Evolutionary conservation across 2,113 vertebrate genomes (phyloP).

Genomic region (Cryptomyrus ogoouensis): DNA sequence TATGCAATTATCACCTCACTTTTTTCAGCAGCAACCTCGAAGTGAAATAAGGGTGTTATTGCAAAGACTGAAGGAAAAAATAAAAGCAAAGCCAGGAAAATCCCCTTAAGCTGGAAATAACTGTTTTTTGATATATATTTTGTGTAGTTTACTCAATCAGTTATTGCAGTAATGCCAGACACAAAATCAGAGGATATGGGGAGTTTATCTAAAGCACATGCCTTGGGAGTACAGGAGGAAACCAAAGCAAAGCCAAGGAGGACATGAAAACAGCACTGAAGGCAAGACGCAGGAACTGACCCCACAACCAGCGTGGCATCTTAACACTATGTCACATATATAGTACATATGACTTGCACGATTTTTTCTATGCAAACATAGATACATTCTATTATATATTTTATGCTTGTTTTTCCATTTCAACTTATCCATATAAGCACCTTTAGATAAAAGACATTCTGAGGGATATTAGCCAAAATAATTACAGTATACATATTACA

Average conservation of each 20-base stretch:
- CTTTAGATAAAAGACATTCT: not conserved
- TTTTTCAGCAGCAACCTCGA: constrained; percentile 64
- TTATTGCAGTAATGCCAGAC: not conserved
- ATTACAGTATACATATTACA: no score
- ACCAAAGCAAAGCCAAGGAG: not conserved
- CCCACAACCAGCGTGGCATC: not conserved
- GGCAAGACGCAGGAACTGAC: not conserved
- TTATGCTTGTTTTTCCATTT: not conserved
- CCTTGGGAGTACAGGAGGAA: not conserved
- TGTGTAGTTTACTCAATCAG: not conserved
- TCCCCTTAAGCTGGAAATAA: not conserved
- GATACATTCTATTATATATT: not conserved
- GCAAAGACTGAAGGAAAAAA: constrained; percentile 32
- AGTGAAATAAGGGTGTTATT: constrained; percentile 48
- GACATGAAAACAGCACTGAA: not conserved
- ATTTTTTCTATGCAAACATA: not conserved
- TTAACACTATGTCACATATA: not conserved
- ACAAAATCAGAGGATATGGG: not conserved
- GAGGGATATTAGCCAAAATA: no score
- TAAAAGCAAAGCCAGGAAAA: not conserved
- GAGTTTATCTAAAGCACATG: not conserved
- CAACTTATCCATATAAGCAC: not conserved
- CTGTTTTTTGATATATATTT: not conserved
- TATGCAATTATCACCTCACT: constrained; percentile 87
- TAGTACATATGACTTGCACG: not conserved